Conservation (phyloP, 2,888 invertebrate species). For the Antheraea yamamai region DNA sequence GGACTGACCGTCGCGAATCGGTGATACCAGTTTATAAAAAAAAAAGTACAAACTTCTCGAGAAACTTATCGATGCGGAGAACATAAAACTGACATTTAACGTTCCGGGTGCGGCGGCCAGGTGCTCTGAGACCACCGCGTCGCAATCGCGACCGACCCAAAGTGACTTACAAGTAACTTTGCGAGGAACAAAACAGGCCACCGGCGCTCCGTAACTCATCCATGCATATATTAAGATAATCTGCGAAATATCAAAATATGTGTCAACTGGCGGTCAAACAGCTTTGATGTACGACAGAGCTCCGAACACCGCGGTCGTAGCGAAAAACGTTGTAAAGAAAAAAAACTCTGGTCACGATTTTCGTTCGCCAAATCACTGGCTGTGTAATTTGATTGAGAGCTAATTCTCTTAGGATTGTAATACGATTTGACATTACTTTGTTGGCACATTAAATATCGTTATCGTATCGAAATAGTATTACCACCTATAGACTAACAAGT, state of each 20-base stretch:
- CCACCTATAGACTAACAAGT: not conserved
- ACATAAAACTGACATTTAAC: constrained; percentile 67
- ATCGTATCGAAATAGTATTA: too few species aligned
- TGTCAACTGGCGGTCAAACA: constrained; percentile 66
- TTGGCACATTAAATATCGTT: constrained; percentile 25
- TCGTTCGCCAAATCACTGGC: constrained; percentile 41
- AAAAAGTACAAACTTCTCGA: constrained; percentile 22
- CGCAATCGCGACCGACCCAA: constrained; percentile 60
- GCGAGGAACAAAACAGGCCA: constrained; percentile 64
- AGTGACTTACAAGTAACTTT: constrained; percentile 77
- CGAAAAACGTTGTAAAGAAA: constrained; percentile 16
- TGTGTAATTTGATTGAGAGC: constrained; percentile 42
- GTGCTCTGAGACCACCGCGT: constrained; percentile 63
- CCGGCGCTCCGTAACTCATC: constrained; percentile 70
- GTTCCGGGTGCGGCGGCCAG: constrained; percentile 66
- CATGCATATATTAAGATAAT: constrained; percentile 75
- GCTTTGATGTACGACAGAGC: constrained; percentile 63
- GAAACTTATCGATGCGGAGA: constrained; percentile 41
- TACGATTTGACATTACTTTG: constrained; percentile 43
- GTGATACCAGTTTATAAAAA: constrained; percentile 26
- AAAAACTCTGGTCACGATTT: constrained; percentile 47
- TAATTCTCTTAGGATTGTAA: constrained; percentile 41
- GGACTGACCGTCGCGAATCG: constrained; percentile 31
- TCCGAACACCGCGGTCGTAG: not conserved
- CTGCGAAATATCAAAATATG: constrained; percentile 75